A percentile compares a stretch with the other conserved stretches of the same genome.
These are phyloP conservation scores for Tubulanus polymorphus DNA, from an alignment of 2,888 invertebrate genomes.

Conservation along the genomic window DNA sequence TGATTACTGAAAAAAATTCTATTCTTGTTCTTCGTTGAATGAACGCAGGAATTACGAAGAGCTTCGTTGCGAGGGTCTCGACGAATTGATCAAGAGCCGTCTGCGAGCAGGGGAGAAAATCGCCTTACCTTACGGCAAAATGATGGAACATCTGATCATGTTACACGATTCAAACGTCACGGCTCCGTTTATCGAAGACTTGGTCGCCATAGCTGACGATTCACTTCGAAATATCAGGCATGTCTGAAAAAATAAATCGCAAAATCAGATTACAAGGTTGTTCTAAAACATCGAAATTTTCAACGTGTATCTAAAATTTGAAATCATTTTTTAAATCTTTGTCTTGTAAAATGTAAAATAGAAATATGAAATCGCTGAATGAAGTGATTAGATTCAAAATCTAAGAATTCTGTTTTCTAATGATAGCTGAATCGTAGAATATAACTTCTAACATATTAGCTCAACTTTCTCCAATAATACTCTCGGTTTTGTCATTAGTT, in stretches of 20 bases:
- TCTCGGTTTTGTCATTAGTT: conserved; percentile 26
- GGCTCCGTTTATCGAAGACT: conserved; percentile 32
- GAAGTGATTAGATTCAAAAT: neutral
- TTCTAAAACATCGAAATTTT: too few relatives aligned
- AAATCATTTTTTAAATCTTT: too few relatives aligned
- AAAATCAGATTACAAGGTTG: too few relatives aligned
- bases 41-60: conserved; percentile 53
- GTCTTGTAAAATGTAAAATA: too few relatives aligned
- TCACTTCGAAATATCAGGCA: conserved; percentile 37
- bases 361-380: neutral
- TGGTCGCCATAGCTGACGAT: conserved; percentile 37
- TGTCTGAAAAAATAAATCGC: too few relatives aligned
- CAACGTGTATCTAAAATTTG: too few relatives aligned
- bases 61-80: conserved; percentile 37
- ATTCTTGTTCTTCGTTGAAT: too few relatives aligned
- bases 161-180: conserved; percentile 20
- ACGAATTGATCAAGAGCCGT: conserved; percentile 36
- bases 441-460: too few relatives aligned
- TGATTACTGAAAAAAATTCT: too few relatives aligned
- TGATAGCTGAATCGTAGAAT: too few relatives aligned
- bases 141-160: conserved; percentile 47
- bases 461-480: too few relatives aligned
- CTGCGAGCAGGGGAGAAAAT: conserved; percentile 34
- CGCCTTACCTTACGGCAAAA: conserved; percentile 46
- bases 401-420: conserved; percentile 7